These are phyloP conservation scores for Philopedon plagiatum DNA, from an alignment of 2,888 invertebrate species.

Conservation along the genomic window DNA sequence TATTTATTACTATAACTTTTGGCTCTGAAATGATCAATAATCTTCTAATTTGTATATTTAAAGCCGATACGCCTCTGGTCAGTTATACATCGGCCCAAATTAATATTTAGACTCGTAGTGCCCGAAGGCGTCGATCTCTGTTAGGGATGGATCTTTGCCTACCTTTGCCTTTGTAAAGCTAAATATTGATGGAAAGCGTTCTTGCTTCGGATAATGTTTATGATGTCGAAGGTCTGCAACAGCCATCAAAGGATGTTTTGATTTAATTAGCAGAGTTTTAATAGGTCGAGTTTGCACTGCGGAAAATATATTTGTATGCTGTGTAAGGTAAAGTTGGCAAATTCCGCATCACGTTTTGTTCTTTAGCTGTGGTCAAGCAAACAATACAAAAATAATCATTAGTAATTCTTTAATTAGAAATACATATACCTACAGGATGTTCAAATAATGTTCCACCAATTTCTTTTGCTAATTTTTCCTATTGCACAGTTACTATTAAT, in stretches of 20 bases:
- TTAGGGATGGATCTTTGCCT: slow-evolving; percentile 37
- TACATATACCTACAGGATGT: no score
- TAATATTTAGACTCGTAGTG: slow-evolving; percentile 39
- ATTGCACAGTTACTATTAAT: no score
- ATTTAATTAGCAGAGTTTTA: slow-evolving; percentile 34
- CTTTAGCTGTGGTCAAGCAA: no score
- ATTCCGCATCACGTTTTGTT: no score
- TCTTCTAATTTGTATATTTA: no score
- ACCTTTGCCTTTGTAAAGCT: slow-evolving; percentile 42
- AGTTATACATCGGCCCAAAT: slow-evolving; percentile 32
- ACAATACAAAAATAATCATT: no score
- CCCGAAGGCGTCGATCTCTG: slow-evolving; percentile 44
- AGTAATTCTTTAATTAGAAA: no score
- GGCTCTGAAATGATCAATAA: no score
- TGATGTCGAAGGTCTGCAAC: slow-evolving; percentile 40
- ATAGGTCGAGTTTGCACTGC: not conserved
- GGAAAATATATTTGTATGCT: not conserved
- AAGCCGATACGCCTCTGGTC: slow-evolving; percentile 61
- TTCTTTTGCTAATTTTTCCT: no score
- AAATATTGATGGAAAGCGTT: slow-evolving; percentile 44
- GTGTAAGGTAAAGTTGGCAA: no score
- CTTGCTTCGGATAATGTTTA: slow-evolving; percentile 30
- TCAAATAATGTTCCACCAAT: no score
- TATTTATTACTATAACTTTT: no score
- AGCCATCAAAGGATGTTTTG: slow-evolving; percentile 48